Evolutionary conservation across 2,113 vertebrate species (phyloP).

Genomic region (Thalassoma bifasciatum): DNA sequence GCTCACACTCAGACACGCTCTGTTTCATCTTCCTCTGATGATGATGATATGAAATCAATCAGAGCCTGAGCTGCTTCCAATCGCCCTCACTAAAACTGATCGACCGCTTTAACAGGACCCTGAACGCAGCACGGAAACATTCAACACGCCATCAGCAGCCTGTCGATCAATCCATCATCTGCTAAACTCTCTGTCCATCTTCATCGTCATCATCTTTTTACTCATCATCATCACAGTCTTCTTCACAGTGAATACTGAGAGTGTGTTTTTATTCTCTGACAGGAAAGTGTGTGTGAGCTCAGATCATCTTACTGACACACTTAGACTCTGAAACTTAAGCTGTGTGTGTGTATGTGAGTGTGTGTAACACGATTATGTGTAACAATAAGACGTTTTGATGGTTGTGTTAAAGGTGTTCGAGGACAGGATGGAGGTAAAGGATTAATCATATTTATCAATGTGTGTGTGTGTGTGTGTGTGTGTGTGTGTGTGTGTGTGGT

Average conservation of each 20-base stretch:
- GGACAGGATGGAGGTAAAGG: not conserved
- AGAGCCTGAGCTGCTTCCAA: conserved; percentile 16
- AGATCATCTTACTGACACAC: conserved; percentile 40
- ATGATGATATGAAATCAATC: conserved; percentile 47
- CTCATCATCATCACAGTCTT: not conserved
- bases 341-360: not conserved
- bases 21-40: not conserved
- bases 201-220: not conserved
- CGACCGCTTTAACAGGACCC: not conserved
- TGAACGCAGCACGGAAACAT: conserved; percentile 25
- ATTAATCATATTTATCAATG: not conserved
- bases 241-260: too few species aligned
- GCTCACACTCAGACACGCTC: conserved; percentile 22
- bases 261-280: not conserved
- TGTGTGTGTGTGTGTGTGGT: too few species aligned
- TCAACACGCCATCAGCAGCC: not conserved
- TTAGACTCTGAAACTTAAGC: conserved; percentile 40
- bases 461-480: conserved; percentile 5
- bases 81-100: conserved; percentile 6
- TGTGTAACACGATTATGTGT: not conserved
- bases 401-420: not conserved
- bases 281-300: conserved; percentile 2
- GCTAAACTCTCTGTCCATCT: not conserved
- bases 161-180: not conserved
- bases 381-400: not conserved